Evolutionary conservation across 2,888 invertebrate genomes (phyloP).

Genomic region (Athalia cordata): DNA sequence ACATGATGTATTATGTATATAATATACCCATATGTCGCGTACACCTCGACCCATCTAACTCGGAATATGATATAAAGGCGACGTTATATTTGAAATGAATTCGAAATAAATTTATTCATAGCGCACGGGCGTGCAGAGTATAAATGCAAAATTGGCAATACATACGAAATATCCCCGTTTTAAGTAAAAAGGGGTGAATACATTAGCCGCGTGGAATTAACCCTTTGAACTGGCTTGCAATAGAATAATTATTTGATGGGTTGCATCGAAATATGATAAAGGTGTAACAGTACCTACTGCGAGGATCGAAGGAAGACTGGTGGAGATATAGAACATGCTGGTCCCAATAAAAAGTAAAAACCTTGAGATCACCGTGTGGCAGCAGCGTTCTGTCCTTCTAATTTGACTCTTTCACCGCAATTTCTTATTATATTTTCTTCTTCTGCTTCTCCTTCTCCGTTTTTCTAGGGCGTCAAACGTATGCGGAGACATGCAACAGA

Average conservation of each 20-base stretch:
- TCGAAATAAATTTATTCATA: conserved; percentile 73
- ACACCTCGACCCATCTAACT: conserved; percentile 4
- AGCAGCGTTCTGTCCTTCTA: background rate
- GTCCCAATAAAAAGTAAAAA: background rate
- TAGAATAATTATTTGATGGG: conserved; percentile 63
- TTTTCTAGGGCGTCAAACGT: conserved; percentile 54
- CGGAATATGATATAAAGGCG: conserved; percentile 27
- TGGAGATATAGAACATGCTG: background rate
- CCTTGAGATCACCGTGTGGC: background rate
- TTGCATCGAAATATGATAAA: conserved; percentile 41
- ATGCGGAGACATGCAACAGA: conserved; percentile 70
- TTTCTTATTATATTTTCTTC: conserved; percentile 1
- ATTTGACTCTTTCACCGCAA: background rate
- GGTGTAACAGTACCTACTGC: background rate
- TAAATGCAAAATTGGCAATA: conserved; percentile 74
- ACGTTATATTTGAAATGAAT: conserved; percentile 64
- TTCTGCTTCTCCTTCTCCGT: background rate
- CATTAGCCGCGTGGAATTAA: conserved; percentile 71
- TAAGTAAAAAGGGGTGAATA: conserved; percentile 74
- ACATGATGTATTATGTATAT: too few species aligned
- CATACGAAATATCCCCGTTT: conserved; percentile 73
- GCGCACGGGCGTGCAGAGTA: conserved; percentile 61
- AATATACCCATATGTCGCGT: too few species aligned
- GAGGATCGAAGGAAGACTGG: background rate
- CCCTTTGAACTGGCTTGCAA: conserved; percentile 67